A percentile compares a stretch with the other conserved stretches of the same genome.
These are phyloP conservation scores for Peromyscus eremicus DNA, from an alignment of 2,797 vertebrate genomes.

Conservation along the genomic window DNA sequence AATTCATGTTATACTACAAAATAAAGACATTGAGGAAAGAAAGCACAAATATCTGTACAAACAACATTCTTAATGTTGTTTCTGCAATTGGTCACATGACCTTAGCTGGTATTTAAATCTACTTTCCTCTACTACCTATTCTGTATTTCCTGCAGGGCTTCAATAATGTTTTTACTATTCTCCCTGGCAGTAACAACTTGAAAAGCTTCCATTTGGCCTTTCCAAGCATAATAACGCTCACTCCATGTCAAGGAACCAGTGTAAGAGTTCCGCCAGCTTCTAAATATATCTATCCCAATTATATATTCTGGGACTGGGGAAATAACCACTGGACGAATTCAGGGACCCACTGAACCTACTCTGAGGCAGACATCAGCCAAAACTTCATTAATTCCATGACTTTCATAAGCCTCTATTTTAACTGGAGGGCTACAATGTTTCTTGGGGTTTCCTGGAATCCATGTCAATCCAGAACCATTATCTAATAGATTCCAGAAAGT, in stretches of 20 bases:
- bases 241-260: background rate
- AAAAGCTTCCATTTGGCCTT: background rate
- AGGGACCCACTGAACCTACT: background rate
- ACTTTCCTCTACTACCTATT: background rate
- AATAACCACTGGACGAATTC: background rate
- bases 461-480: background rate
- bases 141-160: background rate
- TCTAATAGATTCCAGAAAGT: background rate
- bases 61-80: background rate
- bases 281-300: background rate
- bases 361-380: background rate
- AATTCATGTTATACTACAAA: background rate
- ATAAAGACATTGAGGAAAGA: background rate
- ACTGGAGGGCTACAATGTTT: background rate
- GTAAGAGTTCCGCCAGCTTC: background rate
- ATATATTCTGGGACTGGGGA: background rate
- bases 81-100: background rate
- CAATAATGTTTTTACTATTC: background rate
- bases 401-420: background rate
- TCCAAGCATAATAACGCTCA: background rate
- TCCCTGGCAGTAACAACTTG: background rate
- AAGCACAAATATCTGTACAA: background rate
- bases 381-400: background rate
- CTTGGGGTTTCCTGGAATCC: background rate
- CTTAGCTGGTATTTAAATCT: background rate